Base-by-base conservation (phyloP, 2,113 vertebrate species). In the Helogale parvula region DNA sequence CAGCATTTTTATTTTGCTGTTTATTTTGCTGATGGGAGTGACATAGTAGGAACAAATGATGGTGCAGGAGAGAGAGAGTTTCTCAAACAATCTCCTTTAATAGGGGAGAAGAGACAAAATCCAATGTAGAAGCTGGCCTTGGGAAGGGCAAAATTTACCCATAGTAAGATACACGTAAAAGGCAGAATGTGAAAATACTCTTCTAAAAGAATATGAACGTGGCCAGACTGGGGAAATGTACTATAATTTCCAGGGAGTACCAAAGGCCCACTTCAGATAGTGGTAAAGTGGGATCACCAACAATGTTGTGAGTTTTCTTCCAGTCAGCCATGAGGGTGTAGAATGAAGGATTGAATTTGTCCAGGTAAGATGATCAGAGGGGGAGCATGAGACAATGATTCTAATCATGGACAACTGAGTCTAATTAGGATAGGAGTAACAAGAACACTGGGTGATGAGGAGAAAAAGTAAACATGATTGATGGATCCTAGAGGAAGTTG, bases 381-480 rank as follows among this genome's bases (percentile, higher is more conserved):
- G 19, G 29, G 3, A 60, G 17, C 60, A 47, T 38, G 57, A 63
- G 77, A 83, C 25, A 47, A 57, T 66, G 54, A 45, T 82, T 76
- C 65, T 74, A 93, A 66, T 54, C 35, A 47, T 31, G 23, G 5
- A 83, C 66, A 29, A 74, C 9, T 5, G 9, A 66, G 57, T 76
- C 85, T 88, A 57, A 71, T 69, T 63, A 69, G 23, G 69, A 90
- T 12, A 52, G 23, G 31, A 45, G 25, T 83, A 72, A 88, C 14
- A 17, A 88, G 33, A 65, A 88, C 27, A 66, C 4, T 41, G 74
- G 50, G 31, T n/a, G 9, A 74, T 27, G 10, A 65, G 9, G 35
- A 88, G 19, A 74, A 63, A 83, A 84, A 69, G 68, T 84, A n/a
- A 89, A 84, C 77, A 89, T 81, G 41, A 95, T 41, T 65, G 33